These are phyloP conservation scores for Edolisoma coerulescens DNA, from an alignment of 2,113 vertebrate genomes.

Conservation along the genomic window DNA sequence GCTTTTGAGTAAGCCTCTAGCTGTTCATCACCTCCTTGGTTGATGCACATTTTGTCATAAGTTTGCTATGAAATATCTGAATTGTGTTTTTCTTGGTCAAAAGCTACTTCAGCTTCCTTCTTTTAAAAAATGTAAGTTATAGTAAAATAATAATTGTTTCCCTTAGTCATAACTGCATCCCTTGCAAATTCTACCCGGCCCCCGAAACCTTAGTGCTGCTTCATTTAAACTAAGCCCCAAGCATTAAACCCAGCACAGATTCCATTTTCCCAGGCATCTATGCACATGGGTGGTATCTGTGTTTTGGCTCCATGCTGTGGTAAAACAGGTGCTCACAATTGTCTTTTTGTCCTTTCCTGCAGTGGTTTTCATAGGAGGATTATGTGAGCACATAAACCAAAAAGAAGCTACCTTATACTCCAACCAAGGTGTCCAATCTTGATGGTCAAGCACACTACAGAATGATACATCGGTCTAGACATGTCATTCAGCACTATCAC, in stretches of 20 bases:
- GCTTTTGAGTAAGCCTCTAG: not conserved
- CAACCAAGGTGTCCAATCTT: not conserved
- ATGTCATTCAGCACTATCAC: not conserved
- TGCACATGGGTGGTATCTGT: rapidly evolving
- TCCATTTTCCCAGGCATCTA: not conserved
- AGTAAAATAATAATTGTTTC: not conserved
- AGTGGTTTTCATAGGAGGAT: not conserved
- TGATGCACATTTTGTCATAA: not conserved
- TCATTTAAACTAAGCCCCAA: not conserved
- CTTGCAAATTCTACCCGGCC: not conserved
- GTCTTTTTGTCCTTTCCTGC: not conserved
- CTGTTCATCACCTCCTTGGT: not conserved
- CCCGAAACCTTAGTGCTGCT: not conserved
- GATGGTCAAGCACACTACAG: not conserved
- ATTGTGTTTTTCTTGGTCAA: not conserved
- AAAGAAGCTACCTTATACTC: not conserved
- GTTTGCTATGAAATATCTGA: not conserved
- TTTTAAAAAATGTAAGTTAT: not conserved
- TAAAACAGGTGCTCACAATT: rapidly evolving
- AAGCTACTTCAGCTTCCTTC: not conserved
- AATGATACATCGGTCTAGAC: too few relatives aligned
- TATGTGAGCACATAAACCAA: not conserved
- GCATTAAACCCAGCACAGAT: not conserved
- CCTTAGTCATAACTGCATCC: not conserved
- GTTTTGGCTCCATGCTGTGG: not conserved